Percentiles rank a stretch among this genome's conserved stretches.
Conservation (phyloP, 1,140 invertebrate species). For the Sitodiplosis mosellana region DNA sequence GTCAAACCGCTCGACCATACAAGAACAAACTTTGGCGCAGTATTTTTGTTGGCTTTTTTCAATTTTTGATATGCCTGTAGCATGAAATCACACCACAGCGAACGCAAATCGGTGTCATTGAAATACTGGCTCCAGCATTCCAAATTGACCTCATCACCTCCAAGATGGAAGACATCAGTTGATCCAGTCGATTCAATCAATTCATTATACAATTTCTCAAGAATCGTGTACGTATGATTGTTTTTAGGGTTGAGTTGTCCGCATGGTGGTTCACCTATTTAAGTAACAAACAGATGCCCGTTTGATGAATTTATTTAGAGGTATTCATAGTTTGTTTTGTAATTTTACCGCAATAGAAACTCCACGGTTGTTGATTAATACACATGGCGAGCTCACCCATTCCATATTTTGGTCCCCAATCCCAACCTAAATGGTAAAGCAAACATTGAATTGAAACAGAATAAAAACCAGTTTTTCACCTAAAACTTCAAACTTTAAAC, state of each 20-base stretch:
- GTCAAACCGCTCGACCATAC: constrained; percentile 66
- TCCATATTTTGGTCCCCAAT: constrained; percentile 47
- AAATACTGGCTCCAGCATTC: constrained; percentile 58
- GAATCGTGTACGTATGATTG: constrained; percentile 47
- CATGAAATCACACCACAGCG: constrained; percentile 61
- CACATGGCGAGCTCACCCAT: constrained; percentile 52
- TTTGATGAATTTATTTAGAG: too few relatives aligned
- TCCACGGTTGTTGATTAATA: constrained; percentile 57
- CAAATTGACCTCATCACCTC: constrained; percentile 63
- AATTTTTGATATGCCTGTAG: constrained; percentile 36
- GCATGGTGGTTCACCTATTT: constrained; percentile 47
- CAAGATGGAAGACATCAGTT: constrained; percentile 56
- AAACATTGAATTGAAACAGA: too few relatives aligned
- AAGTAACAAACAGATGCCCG: not conserved
- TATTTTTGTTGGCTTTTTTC: constrained; percentile 42
- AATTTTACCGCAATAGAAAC: constrained; percentile 41
- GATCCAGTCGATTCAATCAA: constrained; percentile 42
- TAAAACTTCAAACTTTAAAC: too few relatives aligned
- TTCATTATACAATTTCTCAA: constrained; percentile 45
- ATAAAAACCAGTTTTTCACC: too few relatives aligned
- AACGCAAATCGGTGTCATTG: constrained; percentile 53
- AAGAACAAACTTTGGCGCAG: constrained; percentile 39
- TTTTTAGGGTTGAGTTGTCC: constrained; percentile 68
- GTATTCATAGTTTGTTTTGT: not conserved
- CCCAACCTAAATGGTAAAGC: constrained; percentile 31